Percentiles rank a stretch among this genome's conserved stretches.
Conservation (phyloP, 2,888 invertebrate species). For the Listrodromus nycthemerus region DNA sequence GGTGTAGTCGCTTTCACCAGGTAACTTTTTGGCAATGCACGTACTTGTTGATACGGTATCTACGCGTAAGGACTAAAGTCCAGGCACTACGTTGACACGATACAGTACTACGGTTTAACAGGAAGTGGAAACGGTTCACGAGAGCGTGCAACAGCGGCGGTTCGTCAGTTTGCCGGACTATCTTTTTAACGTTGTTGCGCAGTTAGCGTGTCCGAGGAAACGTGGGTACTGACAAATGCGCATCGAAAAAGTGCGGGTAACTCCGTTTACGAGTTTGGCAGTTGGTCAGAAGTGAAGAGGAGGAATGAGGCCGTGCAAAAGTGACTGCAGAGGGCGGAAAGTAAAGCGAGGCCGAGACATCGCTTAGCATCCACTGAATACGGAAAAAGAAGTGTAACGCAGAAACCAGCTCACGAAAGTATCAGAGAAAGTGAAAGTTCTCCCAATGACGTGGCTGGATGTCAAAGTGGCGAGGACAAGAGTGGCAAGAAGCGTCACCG, state of each 20-base stretch:
- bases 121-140: conserved; percentile 49
- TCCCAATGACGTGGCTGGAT: conserved; percentile 25
- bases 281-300: not conserved
- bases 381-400: not conserved
- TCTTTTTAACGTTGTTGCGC: conserved; percentile 12
- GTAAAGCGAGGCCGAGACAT: not conserved
- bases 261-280: conserved; percentile 44
- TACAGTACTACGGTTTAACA: conserved; percentile 18
- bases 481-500: not conserved
- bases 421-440: not conserved
- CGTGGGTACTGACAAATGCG: conserved; percentile 10
- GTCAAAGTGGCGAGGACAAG: conserved; percentile 12
- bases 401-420: not conserved
- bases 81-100: conserved; percentile 23
- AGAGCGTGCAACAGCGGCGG: conserved; percentile 38
- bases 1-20: too few relatives aligned
- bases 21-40: too few relatives aligned
- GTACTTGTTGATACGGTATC: conserved; percentile 1
- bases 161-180: conserved; percentile 19
- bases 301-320: not conserved
- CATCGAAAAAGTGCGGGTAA: conserved; percentile 38
- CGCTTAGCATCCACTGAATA: conserved; percentile 21
- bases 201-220: conserved; percentile 25
- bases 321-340: not conserved
- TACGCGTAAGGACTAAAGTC: conserved; percentile 6